These are phyloP conservation scores for Catamblyrhynchus diadema DNA, from an alignment of 2,797 vertebrate species.

Conservation along the genomic window DNA sequence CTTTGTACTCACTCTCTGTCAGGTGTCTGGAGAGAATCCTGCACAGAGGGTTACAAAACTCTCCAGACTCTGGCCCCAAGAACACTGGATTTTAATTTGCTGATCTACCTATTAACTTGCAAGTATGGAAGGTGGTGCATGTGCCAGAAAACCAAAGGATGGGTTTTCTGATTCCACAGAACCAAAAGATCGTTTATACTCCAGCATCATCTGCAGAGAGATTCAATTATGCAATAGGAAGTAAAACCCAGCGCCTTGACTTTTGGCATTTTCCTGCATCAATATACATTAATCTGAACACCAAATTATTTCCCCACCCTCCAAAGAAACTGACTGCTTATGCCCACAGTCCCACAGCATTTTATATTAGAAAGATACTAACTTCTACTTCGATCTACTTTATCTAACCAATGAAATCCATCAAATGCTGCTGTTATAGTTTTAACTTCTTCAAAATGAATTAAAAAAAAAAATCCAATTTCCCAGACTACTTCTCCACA, in stretches of 20 bases:
- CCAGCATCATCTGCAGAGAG: neutral
- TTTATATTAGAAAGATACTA: neutral
- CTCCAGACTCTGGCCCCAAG: neutral
- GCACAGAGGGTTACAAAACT: neutral
- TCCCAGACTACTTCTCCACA: neutral
- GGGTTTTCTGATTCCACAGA: neutral
- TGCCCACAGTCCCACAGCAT: neutral
- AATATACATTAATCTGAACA: neutral
- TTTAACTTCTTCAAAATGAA: neutral
- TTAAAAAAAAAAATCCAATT: neutral
- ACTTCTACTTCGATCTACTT: neutral
- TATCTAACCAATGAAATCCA: neutral
- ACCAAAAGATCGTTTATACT: neutral
- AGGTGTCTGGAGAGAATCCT: neutral
- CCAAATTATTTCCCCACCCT: neutral
- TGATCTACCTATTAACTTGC: neutral
- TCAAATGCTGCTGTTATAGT: neutral
- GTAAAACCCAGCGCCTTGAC: neutral
- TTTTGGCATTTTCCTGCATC: neutral
- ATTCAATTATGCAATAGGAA: neutral
- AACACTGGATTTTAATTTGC: neutral
- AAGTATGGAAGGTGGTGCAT: rapidly evolving
- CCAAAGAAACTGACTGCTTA: neutral
- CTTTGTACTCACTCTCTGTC: neutral
- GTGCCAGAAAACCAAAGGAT: neutral